Evolutionary conservation across 2,888 invertebrate species (phyloP).

Genomic region (Scaptomyza reducta): DNA sequence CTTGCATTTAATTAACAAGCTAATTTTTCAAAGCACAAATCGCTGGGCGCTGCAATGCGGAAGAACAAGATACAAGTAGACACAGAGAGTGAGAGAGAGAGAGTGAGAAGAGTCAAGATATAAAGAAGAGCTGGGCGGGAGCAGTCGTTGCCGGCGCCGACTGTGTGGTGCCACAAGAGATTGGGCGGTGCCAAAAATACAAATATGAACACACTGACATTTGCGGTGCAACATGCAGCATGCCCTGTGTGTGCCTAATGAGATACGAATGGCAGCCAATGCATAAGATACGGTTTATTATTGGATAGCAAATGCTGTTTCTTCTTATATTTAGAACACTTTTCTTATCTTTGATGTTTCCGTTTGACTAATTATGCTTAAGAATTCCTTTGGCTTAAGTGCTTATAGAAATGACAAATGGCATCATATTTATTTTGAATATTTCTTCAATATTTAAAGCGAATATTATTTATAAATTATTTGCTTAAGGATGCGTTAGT

Average conservation of each 20-base stretch:
- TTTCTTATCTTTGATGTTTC: slow-evolving; percentile 21
- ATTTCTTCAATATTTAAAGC: no score
- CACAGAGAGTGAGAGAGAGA: neutral
- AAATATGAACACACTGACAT: slow-evolving; percentile 44
- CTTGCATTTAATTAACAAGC: slow-evolving; percentile 80
- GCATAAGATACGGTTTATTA: slow-evolving; percentile 38
- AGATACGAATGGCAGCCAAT: slow-evolving; percentile 56
- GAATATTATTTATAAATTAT: neutral
- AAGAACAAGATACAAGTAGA: slow-evolving; percentile 19
- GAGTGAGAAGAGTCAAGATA: neutral
- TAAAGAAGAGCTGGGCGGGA: neutral
- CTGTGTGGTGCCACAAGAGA: slow-evolving; percentile 20
- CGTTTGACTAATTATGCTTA: neutral
- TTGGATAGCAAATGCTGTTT: slow-evolving; percentile 25
- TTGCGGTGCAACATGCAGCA: slow-evolving; percentile 46
- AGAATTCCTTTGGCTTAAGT: neutral
- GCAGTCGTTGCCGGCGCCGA: neutral
- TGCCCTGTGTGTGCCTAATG: slow-evolving; percentile 58
- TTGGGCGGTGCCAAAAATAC: slow-evolving; percentile 41
- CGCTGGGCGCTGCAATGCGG: slow-evolving; percentile 50
- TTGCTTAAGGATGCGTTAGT: neutral
- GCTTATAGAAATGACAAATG: neutral
- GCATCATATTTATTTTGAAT: neutral
- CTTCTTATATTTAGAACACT: slow-evolving; percentile 10
- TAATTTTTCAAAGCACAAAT: slow-evolving; percentile 78